Evolutionary conservation across 2,888 invertebrate species (phyloP).

Genomic region (Didymodactylos carnosus): DNA sequence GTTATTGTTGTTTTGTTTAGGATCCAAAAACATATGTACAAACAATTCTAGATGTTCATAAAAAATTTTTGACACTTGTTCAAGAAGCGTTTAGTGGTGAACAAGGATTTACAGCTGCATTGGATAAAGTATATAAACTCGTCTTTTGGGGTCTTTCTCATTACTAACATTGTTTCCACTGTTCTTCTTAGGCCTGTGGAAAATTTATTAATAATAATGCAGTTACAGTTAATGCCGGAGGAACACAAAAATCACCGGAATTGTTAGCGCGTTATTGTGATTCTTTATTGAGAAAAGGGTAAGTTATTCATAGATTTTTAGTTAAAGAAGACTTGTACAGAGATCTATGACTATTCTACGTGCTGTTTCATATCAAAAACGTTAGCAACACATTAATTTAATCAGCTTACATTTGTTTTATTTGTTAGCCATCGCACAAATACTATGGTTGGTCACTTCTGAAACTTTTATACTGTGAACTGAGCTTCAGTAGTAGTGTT

Average conservation of each 20-base stretch:
- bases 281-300: constrained; percentile 63
- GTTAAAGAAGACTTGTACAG: no score
- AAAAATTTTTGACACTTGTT: constrained; percentile 85
- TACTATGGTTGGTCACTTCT: no score
- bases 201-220: constrained; percentile 91
- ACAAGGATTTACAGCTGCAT: constrained; percentile 82
- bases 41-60: constrained; percentile 85
- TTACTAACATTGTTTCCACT: not conserved
- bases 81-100: constrained; percentile 83
- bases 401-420: no score
- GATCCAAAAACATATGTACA: constrained; percentile 93
- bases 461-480: no score
- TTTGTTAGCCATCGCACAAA: no score
- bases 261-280: constrained; percentile 94
- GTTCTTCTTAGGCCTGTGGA: constrained; percentile 54
- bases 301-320: not conserved
- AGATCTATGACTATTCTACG: no score
- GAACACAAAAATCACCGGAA: constrained; percentile 68
- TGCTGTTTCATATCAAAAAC: no score
- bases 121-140: constrained; percentile 51
- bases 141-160: no score
- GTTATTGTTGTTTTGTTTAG: constrained; percentile 40
- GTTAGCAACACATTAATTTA: no score
- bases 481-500: no score
- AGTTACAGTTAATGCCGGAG: constrained; percentile 67